Evolutionary conservation across 2,113 vertebrate genomes (phyloP), one percentile per base, ranked within the genome.

Genomic region (Synodontis membranacea): DNA sequence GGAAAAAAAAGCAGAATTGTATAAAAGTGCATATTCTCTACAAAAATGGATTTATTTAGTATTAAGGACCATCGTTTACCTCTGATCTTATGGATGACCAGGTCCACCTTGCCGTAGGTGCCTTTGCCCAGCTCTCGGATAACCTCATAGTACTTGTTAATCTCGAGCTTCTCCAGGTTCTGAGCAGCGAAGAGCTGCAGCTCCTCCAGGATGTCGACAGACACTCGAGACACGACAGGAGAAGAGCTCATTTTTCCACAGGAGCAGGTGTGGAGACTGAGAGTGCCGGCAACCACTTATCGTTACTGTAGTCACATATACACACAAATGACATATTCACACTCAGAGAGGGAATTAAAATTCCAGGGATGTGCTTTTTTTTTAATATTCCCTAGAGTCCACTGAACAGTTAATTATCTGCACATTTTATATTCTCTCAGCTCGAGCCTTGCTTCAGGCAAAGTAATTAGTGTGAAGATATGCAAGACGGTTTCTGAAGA

Each of bases 81-180:
- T 94, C 93, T 91, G 88, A 93, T 92, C 72, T 94, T 95, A 88
- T 96, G 95, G 70, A 96, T 74, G 42, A 95, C 95, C 83, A 96
- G 91, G 91, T 96, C 95, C 90, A 96, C 95, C 44, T 95, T 95
- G 44, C 95, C 95, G 0, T 96, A 96, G 80, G 95, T 96, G 34
- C 95, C 95, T 72, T 95, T 95, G 1, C 95, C 95, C 90, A 96
- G 93, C 88, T 96, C 94, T 25, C 94, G 87, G 72, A 96, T 93
- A 39, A 95, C 93, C 84, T 95, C 95, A n/a, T 96, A 96, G 90
- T 96, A 94, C 66, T 95, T 94, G 70, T 91, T 90, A 84, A 95
- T 90, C 86, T 96, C 95, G 83, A 95, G 88, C 79, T 93, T 95
- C 82, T 96, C 95, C 93, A 96, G 92, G 87, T 95, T 95, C 89